Evolutionary conservation across 2,888 invertebrate genomes (phyloP).

Genomic region (Eudasyphora cyanicolor): DNA sequence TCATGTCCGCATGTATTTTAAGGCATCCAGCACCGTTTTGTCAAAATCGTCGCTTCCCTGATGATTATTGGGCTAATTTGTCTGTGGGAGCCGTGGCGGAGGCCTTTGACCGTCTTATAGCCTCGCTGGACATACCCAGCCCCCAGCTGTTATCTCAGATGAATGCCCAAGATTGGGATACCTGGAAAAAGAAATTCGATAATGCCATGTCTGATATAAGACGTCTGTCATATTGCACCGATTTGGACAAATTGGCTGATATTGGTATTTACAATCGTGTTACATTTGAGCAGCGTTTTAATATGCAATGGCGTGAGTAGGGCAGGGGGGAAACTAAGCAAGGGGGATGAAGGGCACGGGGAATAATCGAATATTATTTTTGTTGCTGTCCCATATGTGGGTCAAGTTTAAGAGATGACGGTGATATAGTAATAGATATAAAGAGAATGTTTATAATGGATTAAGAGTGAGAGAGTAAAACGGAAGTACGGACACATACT

Average conservation of each 20-base stretch:
- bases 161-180: constrained; percentile 75
- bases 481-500: neutral
- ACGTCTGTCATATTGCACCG: constrained; percentile 73
- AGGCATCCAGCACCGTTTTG: constrained; percentile 75
- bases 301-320: constrained; percentile 71
- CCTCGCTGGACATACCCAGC: constrained; percentile 75
- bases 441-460: constrained; percentile 9
- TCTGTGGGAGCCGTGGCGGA: constrained; percentile 74
- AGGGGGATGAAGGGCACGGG: constrained; percentile 7
- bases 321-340: constrained; percentile 7
- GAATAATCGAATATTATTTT: neutral
- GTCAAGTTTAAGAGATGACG: constrained; percentile 48
- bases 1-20: constrained; percentile 75
- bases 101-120: constrained; percentile 73
- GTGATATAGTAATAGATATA: constrained; percentile 20
- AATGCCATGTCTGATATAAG: constrained; percentile 73
- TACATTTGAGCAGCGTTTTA: constrained; percentile 73
- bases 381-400: constrained; percentile 39
- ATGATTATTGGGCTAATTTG: constrained; percentile 76
- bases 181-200: constrained; percentile 76
- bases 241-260: constrained; percentile 74
- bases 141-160: constrained; percentile 75
- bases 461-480: neutral
- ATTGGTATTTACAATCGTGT: constrained; percentile 73
- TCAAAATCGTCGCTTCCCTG: constrained; percentile 76